Evolutionary conservation across 2,113 vertebrate genomes (phyloP), one percentile per base, ranked within the genome.

Genomic region (Ornithorhynchus anatinus): DNA sequence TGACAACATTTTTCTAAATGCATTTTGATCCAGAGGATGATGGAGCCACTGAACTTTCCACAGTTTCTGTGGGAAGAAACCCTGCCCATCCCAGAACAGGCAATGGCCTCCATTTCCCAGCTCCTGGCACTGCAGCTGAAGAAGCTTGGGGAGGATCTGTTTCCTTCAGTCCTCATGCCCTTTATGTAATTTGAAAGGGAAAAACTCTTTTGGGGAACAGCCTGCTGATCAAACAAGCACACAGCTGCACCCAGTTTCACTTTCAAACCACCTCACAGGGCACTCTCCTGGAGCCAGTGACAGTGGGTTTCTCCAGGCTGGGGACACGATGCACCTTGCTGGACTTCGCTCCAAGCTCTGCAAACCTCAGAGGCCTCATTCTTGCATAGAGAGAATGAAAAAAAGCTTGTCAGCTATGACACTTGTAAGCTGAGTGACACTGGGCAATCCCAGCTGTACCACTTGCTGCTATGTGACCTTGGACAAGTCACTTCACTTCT

Each of bases 211-310:
- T 31, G 47, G 31, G 3, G 14, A 27, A 50, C 23, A 10, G 25
- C 7, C 25, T 29, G 8, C 25, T 50, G 11, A 5, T 29, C 31
- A 50, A 29, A 50, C 25, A 29, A 29, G 25, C 5, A 2, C 25
- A 27, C 17, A 27, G n/a, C 29, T 50, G 14, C 25, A 17, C 14
- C 45, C 13, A 27, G 25, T n/a, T n/a, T n/a, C n/a, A 10, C 19
- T 27, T 48, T 48, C 14, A 8, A 50, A 50, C 7, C 3, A 17
- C 8, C 14, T 39, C 27, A 16, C 3, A 9, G 29, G 5, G 15
- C 10, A 1, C 33, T 1, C 6, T 4, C 6, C 2, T 14, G 45
- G 19, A 36, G 6, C 19, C 29, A 11, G n/a, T n/a, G n/a, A n/a
- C n/a, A n/a, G n/a, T n/a, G n/a, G n/a, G n/a, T n/a, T n/a, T n/a